These are phyloP conservation scores for Lacanobia oleracea DNA, from an alignment of 2,888 invertebrate species.

Conservation along the genomic window DNA sequence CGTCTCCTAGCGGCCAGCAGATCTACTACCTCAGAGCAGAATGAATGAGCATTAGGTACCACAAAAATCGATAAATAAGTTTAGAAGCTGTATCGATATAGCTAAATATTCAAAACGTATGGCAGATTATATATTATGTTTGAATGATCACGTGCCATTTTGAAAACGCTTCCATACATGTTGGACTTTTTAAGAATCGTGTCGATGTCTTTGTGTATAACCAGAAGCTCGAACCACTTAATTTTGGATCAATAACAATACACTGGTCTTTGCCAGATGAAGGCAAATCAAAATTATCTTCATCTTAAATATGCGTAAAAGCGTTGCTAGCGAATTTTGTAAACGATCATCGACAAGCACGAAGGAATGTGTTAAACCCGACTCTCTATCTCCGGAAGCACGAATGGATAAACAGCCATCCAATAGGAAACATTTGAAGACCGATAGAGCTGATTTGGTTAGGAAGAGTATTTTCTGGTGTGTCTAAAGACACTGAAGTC, in stretches of 20 bases:
- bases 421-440: conserved; percentile 43
- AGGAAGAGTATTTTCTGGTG: too few relatives aligned
- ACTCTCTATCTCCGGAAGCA: conserved; percentile 45
- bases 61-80: too few relatives aligned
- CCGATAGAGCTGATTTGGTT: conserved; percentile 30
- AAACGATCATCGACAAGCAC: not conserved
- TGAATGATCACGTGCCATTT: too few relatives aligned
- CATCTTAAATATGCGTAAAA: not conserved
- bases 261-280: not conserved
- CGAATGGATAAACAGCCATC: conserved; percentile 43
- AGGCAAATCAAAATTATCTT: not conserved
- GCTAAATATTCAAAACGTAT: too few relatives aligned
- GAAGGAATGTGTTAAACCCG: conserved; percentile 17
- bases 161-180: too few relatives aligned
- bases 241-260: not conserved
- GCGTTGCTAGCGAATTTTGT: not conserved
- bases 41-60: not conserved
- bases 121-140: too few relatives aligned
- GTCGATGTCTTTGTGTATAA: not conserved
- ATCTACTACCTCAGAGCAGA: not conserved
- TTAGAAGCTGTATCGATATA: too few relatives aligned
- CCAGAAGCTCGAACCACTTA: not conserved
- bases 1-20: too few relatives aligned
- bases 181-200: too few relatives aligned
- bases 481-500: not conserved